phyloP scores from a whole-genome alignment of 1,140 invertebrate genomes.

The Chionoecetes opilio region DNA sequence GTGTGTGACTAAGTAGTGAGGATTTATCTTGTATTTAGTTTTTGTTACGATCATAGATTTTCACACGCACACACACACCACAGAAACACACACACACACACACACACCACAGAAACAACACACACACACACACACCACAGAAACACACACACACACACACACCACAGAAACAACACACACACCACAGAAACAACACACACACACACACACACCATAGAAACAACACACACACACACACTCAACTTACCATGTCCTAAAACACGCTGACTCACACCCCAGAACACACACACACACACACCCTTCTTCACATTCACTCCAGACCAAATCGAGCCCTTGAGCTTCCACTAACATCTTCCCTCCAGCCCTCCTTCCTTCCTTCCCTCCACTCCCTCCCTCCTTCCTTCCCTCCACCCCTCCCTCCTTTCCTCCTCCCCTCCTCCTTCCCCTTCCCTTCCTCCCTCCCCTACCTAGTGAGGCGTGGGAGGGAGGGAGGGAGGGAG shows the following conservation, averaged over 20 bases:
- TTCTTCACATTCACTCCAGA: background rate
- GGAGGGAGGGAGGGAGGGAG: slow-evolving; percentile 32
- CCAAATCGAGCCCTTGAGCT: background rate
- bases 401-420: background rate
- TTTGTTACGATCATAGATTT: no score
- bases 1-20: no score
- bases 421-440: background rate
- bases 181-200: background rate
- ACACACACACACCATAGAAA: background rate
- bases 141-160: no score
- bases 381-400: background rate
- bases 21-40: no score
- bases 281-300: slow-evolving; percentile 49
- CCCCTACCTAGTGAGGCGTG: no score
- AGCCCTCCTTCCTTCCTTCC: background rate
- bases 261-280: slow-evolving; percentile 15
- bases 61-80: no score
- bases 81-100: no score
- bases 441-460: background rate
- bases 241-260: background rate
- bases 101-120: no score
- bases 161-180: background rate
- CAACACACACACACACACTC: background rate
- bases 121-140: no score
- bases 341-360: slow-evolving; percentile 9